Conservation (phyloP, 2,797 vertebrate species). For the Malurus splendens region DNA sequence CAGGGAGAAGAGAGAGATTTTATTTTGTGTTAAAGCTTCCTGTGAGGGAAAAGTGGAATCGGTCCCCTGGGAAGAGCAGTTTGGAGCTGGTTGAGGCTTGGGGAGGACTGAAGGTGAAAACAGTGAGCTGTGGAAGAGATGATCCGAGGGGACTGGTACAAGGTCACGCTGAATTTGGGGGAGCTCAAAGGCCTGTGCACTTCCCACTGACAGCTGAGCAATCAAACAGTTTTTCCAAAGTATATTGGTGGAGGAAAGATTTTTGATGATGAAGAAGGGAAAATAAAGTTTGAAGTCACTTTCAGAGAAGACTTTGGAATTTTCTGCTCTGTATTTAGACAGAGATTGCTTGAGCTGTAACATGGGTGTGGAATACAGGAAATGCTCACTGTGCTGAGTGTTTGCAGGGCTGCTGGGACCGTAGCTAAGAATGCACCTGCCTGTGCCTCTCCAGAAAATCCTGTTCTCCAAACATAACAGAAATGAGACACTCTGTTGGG, state of each 20-base stretch:
- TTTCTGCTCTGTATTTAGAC: background rate
- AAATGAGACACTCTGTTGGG: background rate
- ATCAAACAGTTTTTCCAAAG: background rate
- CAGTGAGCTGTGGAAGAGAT: background rate
- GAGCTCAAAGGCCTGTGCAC: background rate
- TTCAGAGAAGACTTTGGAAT: background rate
- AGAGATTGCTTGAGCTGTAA: background rate
- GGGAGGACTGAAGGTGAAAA: background rate
- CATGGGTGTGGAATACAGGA: background rate
- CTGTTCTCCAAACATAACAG: background rate
- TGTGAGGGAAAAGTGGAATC: background rate
- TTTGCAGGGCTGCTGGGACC: background rate
- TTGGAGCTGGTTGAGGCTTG: background rate
- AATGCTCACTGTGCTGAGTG: background rate
- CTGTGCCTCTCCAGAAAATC: background rate
- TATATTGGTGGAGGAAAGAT: background rate
- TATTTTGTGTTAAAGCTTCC: background rate
- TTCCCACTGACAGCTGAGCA: background rate
- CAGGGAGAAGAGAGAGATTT: background rate
- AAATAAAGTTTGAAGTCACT: background rate
- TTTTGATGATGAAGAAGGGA: background rate
- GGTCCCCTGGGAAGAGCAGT: background rate
- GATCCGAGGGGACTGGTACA: background rate
- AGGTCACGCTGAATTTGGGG: background rate
- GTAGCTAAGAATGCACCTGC: background rate